Conservation (phyloP, 2,888 invertebrate species). For the Octonoba sinensis region DNA sequence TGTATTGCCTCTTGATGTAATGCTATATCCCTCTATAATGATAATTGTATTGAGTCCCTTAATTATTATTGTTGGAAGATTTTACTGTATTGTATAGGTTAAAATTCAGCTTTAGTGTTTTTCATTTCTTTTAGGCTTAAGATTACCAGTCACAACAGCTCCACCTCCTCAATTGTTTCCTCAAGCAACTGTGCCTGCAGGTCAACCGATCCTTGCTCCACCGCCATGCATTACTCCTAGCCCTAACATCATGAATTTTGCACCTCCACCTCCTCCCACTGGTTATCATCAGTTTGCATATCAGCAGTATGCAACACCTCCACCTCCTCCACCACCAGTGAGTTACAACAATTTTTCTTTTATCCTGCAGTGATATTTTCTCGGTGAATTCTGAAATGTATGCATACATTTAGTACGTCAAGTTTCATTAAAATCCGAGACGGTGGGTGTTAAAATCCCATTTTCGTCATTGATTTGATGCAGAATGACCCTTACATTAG, state of each 20-base stretch:
- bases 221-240: conserved; percentile 56
- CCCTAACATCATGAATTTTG: conserved; percentile 61
- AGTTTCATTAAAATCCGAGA: no score
- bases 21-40: no score
- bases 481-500: no score
- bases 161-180: conserved; percentile 48
- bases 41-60: no score
- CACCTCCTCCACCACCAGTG: conserved; percentile 61
- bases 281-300: conserved; percentile 65
- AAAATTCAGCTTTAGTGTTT: not conserved
- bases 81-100: no score
- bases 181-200: conserved; percentile 52
- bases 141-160: conserved; percentile 27
- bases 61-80: no score
- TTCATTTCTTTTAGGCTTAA: conserved; percentile 28
- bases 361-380: no score
- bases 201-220: conserved; percentile 44
- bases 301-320: conserved; percentile 56
- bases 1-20: no score
- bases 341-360: not conserved
- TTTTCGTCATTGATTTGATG: no score
- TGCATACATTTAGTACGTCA: not conserved
- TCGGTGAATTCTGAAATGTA: not conserved
- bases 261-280: conserved; percentile 63
- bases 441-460: no score